Conservation (phyloP, 2,113 vertebrate species). For the Lethenteron reissneri region DNA sequence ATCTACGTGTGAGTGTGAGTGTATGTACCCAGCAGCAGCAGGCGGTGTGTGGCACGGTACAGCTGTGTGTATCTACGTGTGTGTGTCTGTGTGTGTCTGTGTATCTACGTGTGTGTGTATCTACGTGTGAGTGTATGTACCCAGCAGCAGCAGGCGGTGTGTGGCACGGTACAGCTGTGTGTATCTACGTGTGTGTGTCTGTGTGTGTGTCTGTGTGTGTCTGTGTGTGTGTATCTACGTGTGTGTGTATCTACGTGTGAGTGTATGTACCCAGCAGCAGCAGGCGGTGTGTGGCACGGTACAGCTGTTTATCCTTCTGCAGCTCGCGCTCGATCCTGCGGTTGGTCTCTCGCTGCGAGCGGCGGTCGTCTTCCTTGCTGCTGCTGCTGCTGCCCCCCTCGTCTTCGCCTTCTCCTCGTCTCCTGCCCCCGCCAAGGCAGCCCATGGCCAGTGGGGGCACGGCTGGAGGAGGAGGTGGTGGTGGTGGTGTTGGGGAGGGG, state of each 20-base stretch:
- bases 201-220: too few relatives aligned
- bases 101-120: background rate
- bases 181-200: background rate
- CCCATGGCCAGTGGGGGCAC: too few relatives aligned
- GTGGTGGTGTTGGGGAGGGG: too few relatives aligned
- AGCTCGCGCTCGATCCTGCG: slow-evolving; percentile 6
- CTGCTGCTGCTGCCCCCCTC: background rate
- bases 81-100: background rate
- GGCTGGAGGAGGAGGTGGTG: too few relatives aligned
- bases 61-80: background rate
- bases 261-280: background rate
- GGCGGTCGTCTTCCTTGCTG: background rate
- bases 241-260: background rate
- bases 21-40: background rate
- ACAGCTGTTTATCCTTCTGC: slow-evolving; percentile 4
- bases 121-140: background rate
- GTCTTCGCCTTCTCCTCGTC: background rate
- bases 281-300: slow-evolving; percentile 4
- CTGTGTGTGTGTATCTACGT: too few relatives aligned
- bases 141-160: background rate
- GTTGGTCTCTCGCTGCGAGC: slow-evolving; percentile 1
- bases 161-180: slow-evolving; percentile 5
- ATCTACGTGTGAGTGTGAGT: background rate
- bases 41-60: background rate
- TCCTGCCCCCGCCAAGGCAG: too few relatives aligned